phyloP scores from a whole-genome alignment of 1,140 invertebrate species.

The Lordiphosa stackelbergi region DNA sequence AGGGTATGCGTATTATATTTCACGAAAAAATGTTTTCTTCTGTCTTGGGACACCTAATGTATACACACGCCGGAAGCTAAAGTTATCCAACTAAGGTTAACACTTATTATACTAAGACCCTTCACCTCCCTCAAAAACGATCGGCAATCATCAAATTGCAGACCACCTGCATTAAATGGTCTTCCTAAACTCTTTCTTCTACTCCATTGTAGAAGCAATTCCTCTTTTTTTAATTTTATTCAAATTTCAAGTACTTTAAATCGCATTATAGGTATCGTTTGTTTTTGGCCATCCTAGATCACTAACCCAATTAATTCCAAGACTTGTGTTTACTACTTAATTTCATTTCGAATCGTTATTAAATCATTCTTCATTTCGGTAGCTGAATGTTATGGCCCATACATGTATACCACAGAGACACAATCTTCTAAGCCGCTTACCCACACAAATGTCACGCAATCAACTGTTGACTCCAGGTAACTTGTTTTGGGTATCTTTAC shows the following conservation, averaged over 20 bases:
- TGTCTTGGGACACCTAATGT: no score
- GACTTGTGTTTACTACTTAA: conserved; percentile 51
- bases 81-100: no score
- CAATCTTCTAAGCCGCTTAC: conserved; percentile 66
- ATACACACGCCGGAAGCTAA: no score
- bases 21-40: no score
- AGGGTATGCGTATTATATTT: no score
- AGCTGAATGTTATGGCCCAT: conserved; percentile 12
- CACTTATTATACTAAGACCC: no score
- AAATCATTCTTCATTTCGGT: conserved; percentile 66
- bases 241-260: neutral
- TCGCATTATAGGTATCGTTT: conserved; percentile 5
- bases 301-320: conserved; percentile 32
- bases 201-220: neutral
- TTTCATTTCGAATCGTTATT: conserved; percentile 39
- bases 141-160: no score
- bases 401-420: conserved; percentile 23
- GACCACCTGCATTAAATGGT: no score
- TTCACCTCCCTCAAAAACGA: no score
- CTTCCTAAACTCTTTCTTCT: neutral
- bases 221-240: neutral
- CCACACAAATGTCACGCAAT: conserved; percentile 66
- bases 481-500: conserved; percentile 57
- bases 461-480: conserved; percentile 41
- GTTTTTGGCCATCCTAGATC: conserved; percentile 44